Evolutionary conservation across 2,797 vertebrate genomes (phyloP), one percentile per base, ranked within the genome.

Genomic region (Cyprinella venusta): DNA sequence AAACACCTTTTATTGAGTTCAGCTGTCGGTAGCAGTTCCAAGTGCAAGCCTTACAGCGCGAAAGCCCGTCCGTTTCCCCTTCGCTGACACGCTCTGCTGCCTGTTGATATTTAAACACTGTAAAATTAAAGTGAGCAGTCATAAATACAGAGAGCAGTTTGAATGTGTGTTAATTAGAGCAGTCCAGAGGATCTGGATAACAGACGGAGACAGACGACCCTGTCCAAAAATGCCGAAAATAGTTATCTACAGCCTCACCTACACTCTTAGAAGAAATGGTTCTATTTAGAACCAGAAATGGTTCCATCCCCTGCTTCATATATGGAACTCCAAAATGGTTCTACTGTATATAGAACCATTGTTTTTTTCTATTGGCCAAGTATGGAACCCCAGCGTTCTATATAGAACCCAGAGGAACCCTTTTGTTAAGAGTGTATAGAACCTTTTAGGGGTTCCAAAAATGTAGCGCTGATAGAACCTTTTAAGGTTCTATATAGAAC

Each of bases 1-100:
- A 92, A 94, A 94, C 91, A 87, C 90, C 89, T 92, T 94, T 93
- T 93, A 93, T 93, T 92, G 90, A 92, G 87, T 89, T 90, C 88
- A 40, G 84, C 86, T 79, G 65, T 83, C 82, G 30, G 87, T 86
- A 83, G 84, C 84, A 48, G 48, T 81, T 85, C 59, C 42, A 81
- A 42, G 80, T 24, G 42, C 45, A 26, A 70, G 13, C 21, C 80
- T 69, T 59, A 65, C 59, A 56, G 63, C 6, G 1, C 42, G 1
- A 65, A 81, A 64, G 69, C n/a, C 79, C 7, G 7, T 52, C 65
- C 24, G 21, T 63, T 80, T 75, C 64, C 40, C 61, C 13, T n/a
- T 56, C 42, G 30, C 61, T 42, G 84, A 56, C 64, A 74, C 48
- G 19, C 63, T 56, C 50, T 50, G 30, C 42, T n/a, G 59, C 86